Evolutionary conservation across 2,113 vertebrate species (phyloP).

Genomic region (Balaenoptera acutorostrata): DNA sequence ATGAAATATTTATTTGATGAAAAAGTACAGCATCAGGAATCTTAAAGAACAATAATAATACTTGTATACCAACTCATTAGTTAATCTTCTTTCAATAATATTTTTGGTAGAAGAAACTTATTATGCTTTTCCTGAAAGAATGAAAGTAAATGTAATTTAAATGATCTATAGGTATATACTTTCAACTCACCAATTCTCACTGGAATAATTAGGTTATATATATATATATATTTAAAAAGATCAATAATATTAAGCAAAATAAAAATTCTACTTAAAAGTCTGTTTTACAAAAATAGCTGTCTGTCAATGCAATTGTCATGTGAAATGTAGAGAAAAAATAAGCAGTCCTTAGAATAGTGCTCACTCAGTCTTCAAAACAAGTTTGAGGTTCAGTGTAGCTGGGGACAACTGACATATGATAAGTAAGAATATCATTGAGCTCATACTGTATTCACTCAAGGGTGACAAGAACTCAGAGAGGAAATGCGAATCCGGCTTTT

Average conservation of each 20-base stretch:
- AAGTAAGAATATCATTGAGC: not conserved
- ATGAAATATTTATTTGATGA: not conserved
- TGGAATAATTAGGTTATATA: not conserved
- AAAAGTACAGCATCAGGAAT: not conserved
- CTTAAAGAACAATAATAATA: not conserved
- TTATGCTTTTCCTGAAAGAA: not conserved
- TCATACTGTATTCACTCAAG: not conserved
- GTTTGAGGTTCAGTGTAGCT: not conserved
- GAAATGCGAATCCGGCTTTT: not conserved
- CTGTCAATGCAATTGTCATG: not conserved
- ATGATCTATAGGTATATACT: not conserved
- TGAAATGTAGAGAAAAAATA: not conserved
- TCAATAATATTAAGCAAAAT: slow-evolving; percentile 1
- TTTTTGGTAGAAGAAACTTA: not conserved
- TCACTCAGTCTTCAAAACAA: not conserved
- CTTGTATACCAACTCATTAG: not conserved
- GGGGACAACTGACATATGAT: not conserved
- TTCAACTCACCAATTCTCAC: not conserved
- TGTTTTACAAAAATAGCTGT: not conserved
- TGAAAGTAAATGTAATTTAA: slow-evolving; percentile 3
- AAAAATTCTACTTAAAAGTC: not conserved
- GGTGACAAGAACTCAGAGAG: not conserved
- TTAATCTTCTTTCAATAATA: not conserved
- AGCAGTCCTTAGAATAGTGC: not conserved
- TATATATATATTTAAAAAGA: not conserved